phyloP scores from a whole-genome alignment of 1,140 invertebrate genomes.

The Drosophila lini region DNA sequence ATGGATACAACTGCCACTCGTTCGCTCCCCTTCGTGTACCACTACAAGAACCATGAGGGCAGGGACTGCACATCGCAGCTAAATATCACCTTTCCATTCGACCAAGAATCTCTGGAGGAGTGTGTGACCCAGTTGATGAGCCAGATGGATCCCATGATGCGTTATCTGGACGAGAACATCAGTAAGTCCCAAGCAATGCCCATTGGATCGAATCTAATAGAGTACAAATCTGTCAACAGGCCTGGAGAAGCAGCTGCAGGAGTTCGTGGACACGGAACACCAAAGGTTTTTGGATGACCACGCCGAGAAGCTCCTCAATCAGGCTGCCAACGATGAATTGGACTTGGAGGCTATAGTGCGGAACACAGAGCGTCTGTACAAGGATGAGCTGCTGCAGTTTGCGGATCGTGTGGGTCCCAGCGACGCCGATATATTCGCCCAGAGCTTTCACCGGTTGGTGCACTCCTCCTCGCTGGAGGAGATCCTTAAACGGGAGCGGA shows the following conservation, averaged over 20 bases:
- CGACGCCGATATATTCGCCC: constrained; percentile 92
- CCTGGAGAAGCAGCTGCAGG: constrained; percentile 74
- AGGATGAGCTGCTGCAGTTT: constrained; percentile 88
- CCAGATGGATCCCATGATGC: constrained; percentile 84
- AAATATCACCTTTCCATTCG: constrained; percentile 78
- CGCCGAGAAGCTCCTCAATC: constrained; percentile 85
- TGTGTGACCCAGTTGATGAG: constrained; percentile 83
- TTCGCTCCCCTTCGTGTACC: constrained; percentile 61
- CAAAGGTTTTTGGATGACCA: constrained; percentile 85
- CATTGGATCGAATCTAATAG: neutral
- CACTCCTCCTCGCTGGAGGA: constrained; percentile 91
- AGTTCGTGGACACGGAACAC: constrained; percentile 85
- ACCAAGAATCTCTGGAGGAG: constrained; percentile 81
- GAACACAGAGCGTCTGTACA: constrained; percentile 89
- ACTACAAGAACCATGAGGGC: constrained; percentile 69
- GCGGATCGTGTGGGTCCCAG: constrained; percentile 89
- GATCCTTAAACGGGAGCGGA: constrained; percentile 91
- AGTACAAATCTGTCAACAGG: constrained; percentile 13
- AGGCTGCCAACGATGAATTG: constrained; percentile 85
- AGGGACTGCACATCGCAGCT: constrained; percentile 46
- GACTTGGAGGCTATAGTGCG: constrained; percentile 89
- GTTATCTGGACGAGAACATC: constrained; percentile 83
- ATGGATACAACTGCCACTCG: constrained; percentile 45
- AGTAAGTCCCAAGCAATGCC: constrained; percentile 57
- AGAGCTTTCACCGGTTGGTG: constrained; percentile 92